These are phyloP conservation scores for Caenorhabditis wallacei DNA, from an alignment of 2,888 invertebrate species.

Conservation along the genomic window DNA sequence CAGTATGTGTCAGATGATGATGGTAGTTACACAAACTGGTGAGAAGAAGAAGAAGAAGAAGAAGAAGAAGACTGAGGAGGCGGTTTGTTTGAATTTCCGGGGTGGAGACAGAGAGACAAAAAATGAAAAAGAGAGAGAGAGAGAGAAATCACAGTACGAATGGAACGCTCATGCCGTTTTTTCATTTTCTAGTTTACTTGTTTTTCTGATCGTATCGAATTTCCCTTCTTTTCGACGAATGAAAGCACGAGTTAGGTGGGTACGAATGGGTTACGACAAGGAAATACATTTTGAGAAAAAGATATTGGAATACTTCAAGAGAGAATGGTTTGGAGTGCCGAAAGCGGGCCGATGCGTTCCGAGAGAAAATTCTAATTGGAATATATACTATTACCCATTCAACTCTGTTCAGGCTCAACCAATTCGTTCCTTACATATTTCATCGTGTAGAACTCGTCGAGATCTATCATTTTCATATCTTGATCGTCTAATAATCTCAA, in stretches of 20 bases:
- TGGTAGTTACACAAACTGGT: constrained; percentile 53
- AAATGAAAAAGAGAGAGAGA: neutral
- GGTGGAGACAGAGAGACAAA: neutral
- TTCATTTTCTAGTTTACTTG: constrained; percentile 40
- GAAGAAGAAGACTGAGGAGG: constrained; percentile 9
- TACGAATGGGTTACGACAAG: neutral
- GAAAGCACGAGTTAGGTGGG: neutral
- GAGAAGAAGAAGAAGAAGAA: neutral
- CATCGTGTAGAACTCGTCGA: no score
- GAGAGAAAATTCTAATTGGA: no score
- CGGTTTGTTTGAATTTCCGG: constrained; percentile 63
- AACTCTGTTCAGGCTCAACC: no score
- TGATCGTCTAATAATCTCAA: no score
- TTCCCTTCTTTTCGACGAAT: constrained; percentile 16
- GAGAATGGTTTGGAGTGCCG: no score
- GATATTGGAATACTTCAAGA: no score
- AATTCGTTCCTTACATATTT: no score
- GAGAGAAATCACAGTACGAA: constrained; percentile 47
- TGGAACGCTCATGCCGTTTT: constrained; percentile 23
- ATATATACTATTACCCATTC: no score
- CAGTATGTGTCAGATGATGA: constrained; percentile 39
- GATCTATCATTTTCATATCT: no score
- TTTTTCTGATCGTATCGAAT: constrained; percentile 42
- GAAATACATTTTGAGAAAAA: neutral
- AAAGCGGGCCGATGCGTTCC: no score